These are phyloP conservation scores for Calonectris borealis DNA, from an alignment of 2,113 vertebrate genomes.

Conservation along the genomic window DNA sequence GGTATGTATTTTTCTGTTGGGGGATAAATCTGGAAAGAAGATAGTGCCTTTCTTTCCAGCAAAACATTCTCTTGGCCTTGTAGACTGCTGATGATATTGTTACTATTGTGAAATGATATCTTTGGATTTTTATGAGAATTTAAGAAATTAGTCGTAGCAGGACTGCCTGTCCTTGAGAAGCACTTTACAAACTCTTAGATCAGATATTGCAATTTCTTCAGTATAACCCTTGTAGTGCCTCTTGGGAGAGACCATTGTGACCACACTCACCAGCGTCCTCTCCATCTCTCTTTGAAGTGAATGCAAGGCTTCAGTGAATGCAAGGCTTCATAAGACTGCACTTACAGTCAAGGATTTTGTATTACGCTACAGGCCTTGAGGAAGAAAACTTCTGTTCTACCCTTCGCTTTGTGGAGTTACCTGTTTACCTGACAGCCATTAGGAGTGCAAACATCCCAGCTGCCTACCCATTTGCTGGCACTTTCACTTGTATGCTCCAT, in stretches of 20 bases:
- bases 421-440: neutral
- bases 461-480: neutral
- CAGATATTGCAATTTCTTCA: neutral
- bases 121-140: neutral
- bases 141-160: neutral
- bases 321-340: neutral
- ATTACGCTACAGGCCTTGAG: neutral
- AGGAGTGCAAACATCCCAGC: neutral
- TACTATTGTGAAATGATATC: neutral
- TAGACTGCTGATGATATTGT: neutral
- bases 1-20: neutral
- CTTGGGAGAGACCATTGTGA: neutral
- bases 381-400: neutral
- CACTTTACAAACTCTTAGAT: neutral
- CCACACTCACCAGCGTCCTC: neutral
- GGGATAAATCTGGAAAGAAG: neutral
- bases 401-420: neutral
- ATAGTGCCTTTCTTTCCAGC: neutral
- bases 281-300: neutral
- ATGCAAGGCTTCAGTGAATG: neutral
- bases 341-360: neutral
- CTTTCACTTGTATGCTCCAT: neutral
- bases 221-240: accelerated
- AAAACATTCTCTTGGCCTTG: neutral
- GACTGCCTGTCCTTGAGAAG: neutral